These are phyloP conservation scores for Drosophila mimetica DNA, from an alignment of 2,888 invertebrate genomes.

Conservation along the genomic window DNA sequence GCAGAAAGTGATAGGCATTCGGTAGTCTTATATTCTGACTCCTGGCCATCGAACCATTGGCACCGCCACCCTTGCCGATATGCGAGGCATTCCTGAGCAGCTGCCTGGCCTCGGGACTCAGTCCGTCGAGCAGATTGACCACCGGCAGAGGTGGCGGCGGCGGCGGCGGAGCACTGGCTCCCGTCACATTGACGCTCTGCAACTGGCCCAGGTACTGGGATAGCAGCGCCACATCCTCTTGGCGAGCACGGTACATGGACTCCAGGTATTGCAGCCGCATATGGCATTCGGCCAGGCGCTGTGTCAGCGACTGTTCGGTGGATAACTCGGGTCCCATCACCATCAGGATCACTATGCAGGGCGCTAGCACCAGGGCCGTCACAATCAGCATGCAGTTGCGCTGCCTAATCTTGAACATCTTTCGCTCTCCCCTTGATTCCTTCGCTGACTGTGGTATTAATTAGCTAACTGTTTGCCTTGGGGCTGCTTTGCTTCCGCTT, in stretches of 20 bases:
- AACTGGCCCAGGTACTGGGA: slow-evolving; percentile 87
- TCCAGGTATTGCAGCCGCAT: slow-evolving; percentile 92
- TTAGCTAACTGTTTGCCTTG: slow-evolving; percentile 27
- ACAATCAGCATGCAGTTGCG: slow-evolving; percentile 86
- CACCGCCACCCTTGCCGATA: slow-evolving; percentile 15
- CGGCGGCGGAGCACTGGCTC: slow-evolving; percentile 44
- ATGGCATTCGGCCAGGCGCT: slow-evolving; percentile 90
- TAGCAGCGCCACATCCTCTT: slow-evolving; percentile 90
- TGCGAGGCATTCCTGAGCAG: slow-evolving; percentile 85
- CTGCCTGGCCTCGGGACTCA: slow-evolving; percentile 84
- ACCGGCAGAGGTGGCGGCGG: slow-evolving; percentile 42
- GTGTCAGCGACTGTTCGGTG: slow-evolving; percentile 88
- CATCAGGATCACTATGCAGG: slow-evolving; percentile 85
- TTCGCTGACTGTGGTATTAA: slow-evolving; percentile 16
- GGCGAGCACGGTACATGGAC: slow-evolving; percentile 90
- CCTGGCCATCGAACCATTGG: slow-evolving; percentile 82
- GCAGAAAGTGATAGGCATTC: slow-evolving; percentile 93
- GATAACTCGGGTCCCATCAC: slow-evolving; percentile 86
- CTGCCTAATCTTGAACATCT: slow-evolving; percentile 84
- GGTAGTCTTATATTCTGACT: slow-evolving; percentile 88
- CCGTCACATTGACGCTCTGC: slow-evolving; percentile 61
- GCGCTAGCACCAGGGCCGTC: slow-evolving; percentile 86
- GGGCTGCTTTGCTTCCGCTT: slow-evolving; percentile 26
- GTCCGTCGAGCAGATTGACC: slow-evolving; percentile 80
- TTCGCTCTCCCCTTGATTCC: slow-evolving; percentile 10